phyloP scores from a whole-genome alignment of 2,113 vertebrate genomes.

The Galemys pyrenaicus region DNA sequence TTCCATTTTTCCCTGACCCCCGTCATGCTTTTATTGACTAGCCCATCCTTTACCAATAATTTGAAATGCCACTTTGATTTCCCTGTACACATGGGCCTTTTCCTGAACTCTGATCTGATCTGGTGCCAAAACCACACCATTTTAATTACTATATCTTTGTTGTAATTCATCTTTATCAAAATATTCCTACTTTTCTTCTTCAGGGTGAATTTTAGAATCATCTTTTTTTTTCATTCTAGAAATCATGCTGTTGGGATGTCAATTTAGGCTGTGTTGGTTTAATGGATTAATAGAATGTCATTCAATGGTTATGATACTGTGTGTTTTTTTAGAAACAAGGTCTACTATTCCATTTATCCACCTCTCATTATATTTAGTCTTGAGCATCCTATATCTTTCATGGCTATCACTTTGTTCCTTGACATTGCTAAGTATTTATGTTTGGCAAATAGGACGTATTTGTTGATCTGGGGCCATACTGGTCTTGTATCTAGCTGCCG shows the following conservation, averaged over 20 bases:
- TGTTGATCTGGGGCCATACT: neutral
- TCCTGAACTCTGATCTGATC: neutral
- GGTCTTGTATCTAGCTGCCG: neutral
- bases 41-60: neutral
- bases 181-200: neutral
- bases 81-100: neutral
- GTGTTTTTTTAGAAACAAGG: neutral
- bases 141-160: constrained; percentile 50
- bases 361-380: neutral
- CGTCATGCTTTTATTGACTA: neutral
- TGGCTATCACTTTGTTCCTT: neutral
- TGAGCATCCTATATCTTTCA: neutral
- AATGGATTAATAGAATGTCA: neutral
- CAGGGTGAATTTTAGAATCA: neutral
- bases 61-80: neutral
- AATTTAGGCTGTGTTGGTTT: neutral
- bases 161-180: constrained; percentile 30
- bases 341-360: neutral
- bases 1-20: neutral
- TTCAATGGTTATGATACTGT: neutral
- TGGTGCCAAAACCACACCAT: neutral
- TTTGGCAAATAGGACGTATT: neutral
- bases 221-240: constrained; percentile 3
- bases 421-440: constrained; percentile 36
- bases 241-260: neutral